Evolutionary conservation across 2,888 invertebrate genomes (phyloP), one percentile per base, ranked within the genome.

Genomic region (Diploptera punctata): DNA sequence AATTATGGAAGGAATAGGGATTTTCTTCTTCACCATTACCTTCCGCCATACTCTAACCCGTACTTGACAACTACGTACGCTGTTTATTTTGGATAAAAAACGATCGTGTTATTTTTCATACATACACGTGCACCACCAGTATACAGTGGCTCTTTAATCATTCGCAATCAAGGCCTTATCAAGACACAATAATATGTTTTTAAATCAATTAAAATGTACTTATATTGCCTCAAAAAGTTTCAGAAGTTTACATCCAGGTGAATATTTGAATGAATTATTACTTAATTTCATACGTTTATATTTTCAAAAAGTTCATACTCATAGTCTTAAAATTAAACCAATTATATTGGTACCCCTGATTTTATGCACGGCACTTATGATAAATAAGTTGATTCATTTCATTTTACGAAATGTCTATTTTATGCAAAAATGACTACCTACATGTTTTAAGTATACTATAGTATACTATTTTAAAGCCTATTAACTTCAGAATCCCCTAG

Each of bases 21-120:
- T 72, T 70, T 67, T 73, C 75, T 49, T 60, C 70, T n/a, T 72
- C 71, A 19, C 68, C 67, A 60, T 62, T 74, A 26, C 72, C 73
- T 49, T 75, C 75, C 68, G 74, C 75, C 75, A 75, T 75, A 70
- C 60, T 74, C 38, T 68, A 61, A 52, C 19, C 33, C 44, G 21
- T 5, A 62, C 24, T 65, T 70, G 70, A 70, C 62, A 29, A 44
- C 38, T 69, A n/a, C 10, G 4, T 65, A 62, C 10, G 19, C 61
- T 33, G 33, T 61, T 61, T 33, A 31, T 61, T 61, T 61, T 33
- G 9, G 38, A 21, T 38, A 7, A 43, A 33, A 33, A 18, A 9
- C 31, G 62, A 62, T 33, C 16, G 1, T 57, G 33, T 29, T 61
- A 19, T 61, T n/a, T 57, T 60, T 29, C 60, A 7, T 9, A 31